Base-by-base conservation (phyloP, 2,888 invertebrate species). In the Thereva unica region DNA sequence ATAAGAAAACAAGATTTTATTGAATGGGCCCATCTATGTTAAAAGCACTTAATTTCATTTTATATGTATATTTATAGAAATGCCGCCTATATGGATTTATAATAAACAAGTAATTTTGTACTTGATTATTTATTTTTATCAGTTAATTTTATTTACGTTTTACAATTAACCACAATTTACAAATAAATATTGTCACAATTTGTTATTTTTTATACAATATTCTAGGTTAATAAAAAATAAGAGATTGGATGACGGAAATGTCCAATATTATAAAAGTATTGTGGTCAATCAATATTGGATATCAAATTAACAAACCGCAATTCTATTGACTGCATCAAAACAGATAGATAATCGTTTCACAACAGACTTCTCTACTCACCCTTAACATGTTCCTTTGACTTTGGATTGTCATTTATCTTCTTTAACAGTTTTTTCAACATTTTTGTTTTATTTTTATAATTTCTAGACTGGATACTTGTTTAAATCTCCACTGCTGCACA, bases 361-460 rank as follows among this genome's bases (percentile, higher is more conserved):
- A 23, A 2, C 23, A 23, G 23, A 23, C 23, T 23, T 23, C 23
- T 23, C 23, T 23, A 52, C 53, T 53, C 37, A 64, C 64, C 64
- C 42, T 37, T 61, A n/a, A 50, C 35, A 7, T 50, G 23, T 8
- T 41, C 9, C 3, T 37, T 5, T 37, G 64, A 64, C 53, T 64
- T 53, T 53, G 64, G 34, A 35, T 41, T 50, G 57, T 12, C 50
- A 49, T 56, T 50, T 47, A 49, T 50, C 57, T 57, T 66, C 40
- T 35, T 50, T 8, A 66, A 41, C 5, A 66, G 38, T 55, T 35
- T 66, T 57, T 50, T 10, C 41, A 66, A 57, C 66, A 66, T 66
- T 66, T 44, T 45, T n/a, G 65, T 37, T 54, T 55, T 44, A 5
- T 8, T 38, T 37, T 44, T 34, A 10, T 53, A 37, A 47, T 38